A percentile compares a stretch with the other conserved stretches of the same genome.
Evolutionary conservation across 1,140 invertebrate species (phyloP).

Genomic region (Bactericera cockerelli): DNA sequence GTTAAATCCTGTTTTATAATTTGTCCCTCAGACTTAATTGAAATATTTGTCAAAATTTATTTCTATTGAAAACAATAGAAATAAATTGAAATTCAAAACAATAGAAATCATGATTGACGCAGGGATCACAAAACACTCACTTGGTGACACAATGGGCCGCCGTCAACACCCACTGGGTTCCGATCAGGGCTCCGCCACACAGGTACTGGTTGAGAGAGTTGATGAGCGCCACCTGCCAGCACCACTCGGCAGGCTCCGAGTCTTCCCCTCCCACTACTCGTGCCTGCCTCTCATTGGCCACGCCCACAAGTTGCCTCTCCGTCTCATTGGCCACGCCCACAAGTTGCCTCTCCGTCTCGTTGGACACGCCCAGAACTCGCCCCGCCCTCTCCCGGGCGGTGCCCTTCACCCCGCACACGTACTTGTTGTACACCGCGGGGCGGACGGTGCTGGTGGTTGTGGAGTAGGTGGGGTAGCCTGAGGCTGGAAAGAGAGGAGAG

Average conservation of each 20-base stretch:
- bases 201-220: slow-evolving; percentile 86
- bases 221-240: slow-evolving; percentile 88
- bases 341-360: slow-evolving; percentile 42
- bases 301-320: slow-evolving; percentile 62
- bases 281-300: slow-evolving; percentile 30
- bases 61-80: too few species aligned
- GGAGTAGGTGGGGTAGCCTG: slow-evolving; percentile 9
- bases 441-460: slow-evolving; percentile 24
- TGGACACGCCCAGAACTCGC: slow-evolving; percentile 17
- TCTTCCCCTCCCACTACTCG: slow-evolving; percentile 83
- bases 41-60: too few species aligned
- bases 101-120: too few species aligned
- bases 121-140: too few species aligned
- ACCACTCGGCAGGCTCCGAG: slow-evolving; percentile 79
- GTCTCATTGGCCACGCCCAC: slow-evolving; percentile 53
- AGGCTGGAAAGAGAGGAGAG: too few species aligned
- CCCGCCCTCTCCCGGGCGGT: slow-evolving; percentile 26
- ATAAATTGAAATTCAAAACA: too few species aligned
- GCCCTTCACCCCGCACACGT: slow-evolving; percentile 82
- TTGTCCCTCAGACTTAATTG: too few species aligned
- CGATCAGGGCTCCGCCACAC: slow-evolving; percentile 89
- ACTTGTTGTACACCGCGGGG: slow-evolving; percentile 65
- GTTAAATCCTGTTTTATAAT: too few species aligned
- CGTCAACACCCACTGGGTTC: slow-evolving; percentile 85
- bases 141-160: slow-evolving; percentile 92